A percentile compares a stretch with the other conserved stretches of the same genome.
Evolutionary conservation across 2,888 invertebrate genomes (phyloP).

Genomic region (Napeogenes inachia): DNA sequence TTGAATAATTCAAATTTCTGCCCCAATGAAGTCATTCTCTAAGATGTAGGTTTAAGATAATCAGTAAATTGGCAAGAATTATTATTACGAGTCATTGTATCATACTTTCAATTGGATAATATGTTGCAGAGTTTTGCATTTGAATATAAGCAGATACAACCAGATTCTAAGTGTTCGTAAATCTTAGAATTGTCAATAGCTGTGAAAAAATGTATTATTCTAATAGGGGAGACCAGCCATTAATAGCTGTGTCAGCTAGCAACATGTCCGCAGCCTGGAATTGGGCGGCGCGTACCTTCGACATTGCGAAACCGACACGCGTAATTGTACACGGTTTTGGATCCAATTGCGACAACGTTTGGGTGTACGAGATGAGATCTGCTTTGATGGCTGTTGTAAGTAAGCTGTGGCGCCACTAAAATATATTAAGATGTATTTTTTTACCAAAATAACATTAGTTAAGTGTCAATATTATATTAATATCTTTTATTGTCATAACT

Average conservation of each 20-base stretch:
- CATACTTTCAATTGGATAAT: constrained; percentile 1
- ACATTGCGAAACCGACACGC: constrained; percentile 82
- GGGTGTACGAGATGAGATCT: constrained; percentile 96
- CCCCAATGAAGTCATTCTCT: constrained; percentile 2
- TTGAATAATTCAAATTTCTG: background rate
- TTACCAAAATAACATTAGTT: constrained; percentile 3
- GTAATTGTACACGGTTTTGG: constrained; percentile 96
- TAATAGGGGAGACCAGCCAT: constrained; percentile 78
- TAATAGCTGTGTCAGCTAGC: constrained; percentile 83
- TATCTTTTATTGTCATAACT: background rate
- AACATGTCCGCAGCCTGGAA: constrained; percentile 84
- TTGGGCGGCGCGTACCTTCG: constrained; percentile 81
- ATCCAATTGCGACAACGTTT: constrained; percentile 92
- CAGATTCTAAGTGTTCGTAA: background rate
- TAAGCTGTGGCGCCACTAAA: background rate
- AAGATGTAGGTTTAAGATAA: background rate
- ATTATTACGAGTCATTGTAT: background rate
- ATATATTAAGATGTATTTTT: no score
- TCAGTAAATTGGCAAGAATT: constrained; percentile 5
- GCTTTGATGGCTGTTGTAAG: constrained; percentile 91
- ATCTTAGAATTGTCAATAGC: background rate
- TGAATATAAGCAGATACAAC: background rate
- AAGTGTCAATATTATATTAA: background rate
- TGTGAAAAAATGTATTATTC: background rate
- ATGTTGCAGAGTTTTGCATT: background rate